A percentile compares a stretch with the other conserved stretches of the same genome.
Conservation (phyloP, 2,797 vertebrate genomes). For the Ammospiza maritima region DNA sequence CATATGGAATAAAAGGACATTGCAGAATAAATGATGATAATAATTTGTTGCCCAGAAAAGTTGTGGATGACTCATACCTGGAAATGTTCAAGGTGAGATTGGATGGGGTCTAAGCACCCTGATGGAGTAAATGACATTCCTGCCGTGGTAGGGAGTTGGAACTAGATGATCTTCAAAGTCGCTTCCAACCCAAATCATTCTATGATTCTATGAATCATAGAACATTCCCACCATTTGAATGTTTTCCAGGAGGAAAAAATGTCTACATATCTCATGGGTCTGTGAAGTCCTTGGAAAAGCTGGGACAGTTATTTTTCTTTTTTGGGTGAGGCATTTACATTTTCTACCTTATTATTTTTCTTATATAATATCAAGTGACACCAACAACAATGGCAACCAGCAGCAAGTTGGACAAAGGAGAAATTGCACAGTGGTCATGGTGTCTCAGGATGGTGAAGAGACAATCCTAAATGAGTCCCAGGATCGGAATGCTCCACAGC, state of each 20-base stretch:
- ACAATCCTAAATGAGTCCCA: not conserved
- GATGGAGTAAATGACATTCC: not conserved
- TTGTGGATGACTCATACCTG: not conserved
- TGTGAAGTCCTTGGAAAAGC: not conserved
- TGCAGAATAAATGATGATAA: not conserved
- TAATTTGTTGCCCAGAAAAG: not conserved
- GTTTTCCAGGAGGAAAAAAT: not conserved
- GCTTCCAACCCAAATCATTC: not conserved
- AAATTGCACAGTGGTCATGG: not conserved
- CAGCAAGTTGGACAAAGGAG: not conserved
- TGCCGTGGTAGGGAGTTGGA: not conserved
- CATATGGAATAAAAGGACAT: not conserved
- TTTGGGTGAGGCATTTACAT: not conserved
- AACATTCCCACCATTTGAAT: not conserved
- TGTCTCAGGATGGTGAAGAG: not conserved
- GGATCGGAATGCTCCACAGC: not conserved
- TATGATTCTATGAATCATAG: not conserved
- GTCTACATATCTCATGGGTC: fast-evolving
- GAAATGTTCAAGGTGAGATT: not conserved
- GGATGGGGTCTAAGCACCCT: not conserved
- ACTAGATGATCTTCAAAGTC: not conserved
- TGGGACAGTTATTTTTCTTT: not conserved
- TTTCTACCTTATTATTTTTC: not conserved
- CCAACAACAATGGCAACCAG: not conserved
- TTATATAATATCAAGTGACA: not conserved